Evolutionary conservation across 2,113 vertebrate species (phyloP).

Genomic region (Corythoichthys haematopterus): DNA sequence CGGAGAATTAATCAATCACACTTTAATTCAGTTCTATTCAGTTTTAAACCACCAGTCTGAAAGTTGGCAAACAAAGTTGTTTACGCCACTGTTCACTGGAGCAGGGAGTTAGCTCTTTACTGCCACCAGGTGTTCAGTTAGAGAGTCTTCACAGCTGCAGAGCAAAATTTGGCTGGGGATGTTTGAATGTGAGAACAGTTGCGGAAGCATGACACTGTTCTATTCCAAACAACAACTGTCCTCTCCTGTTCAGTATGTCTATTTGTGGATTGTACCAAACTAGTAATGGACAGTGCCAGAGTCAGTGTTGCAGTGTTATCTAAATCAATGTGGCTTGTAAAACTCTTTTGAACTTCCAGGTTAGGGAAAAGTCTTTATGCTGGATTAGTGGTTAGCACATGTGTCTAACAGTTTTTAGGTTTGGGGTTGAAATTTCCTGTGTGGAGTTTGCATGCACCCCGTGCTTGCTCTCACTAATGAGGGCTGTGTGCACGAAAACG

Average conservation of each 20-base stretch:
- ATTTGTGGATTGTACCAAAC: not conserved
- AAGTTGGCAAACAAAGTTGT: constrained; percentile 62
- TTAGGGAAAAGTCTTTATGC: not conserved
- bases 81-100: constrained; percentile 56
- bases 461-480: no score
- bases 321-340: not conserved
- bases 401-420: no score
- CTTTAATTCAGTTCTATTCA: not conserved
- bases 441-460: no score
- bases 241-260: not conserved
- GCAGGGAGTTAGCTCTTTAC: constrained; percentile 12
- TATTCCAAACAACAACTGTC: not conserved
- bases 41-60: constrained; percentile 20
- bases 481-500: no score
- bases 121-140: constrained; percentile 39
- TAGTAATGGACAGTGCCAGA: not conserved
- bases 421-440: no score
- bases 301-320: not conserved
- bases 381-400: not conserved
- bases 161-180: not conserved
- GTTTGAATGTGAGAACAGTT: not conserved
- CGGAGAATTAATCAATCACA: not conserved
- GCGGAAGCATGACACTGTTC: not conserved
- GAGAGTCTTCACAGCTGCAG: constrained; percentile 11
- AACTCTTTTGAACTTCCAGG: not conserved